Percentiles rank a stretch among this genome's conserved stretches.
phyloP scores from a whole-genome alignment of 1,140 invertebrate species.

The Lepidurus apus region DNA sequence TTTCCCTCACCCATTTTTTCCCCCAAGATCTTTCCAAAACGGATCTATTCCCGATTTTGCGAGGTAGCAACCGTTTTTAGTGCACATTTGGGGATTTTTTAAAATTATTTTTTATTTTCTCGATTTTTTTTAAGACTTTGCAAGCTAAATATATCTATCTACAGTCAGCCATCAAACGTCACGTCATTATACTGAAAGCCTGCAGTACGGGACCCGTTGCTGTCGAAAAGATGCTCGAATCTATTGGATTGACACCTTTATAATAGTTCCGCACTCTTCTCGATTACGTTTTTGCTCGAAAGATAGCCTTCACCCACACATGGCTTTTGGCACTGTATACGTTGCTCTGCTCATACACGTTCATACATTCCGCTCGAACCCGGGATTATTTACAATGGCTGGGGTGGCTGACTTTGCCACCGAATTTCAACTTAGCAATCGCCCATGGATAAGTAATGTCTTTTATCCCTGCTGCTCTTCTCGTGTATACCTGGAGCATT shows the following conservation, averaged over 20 bases:
- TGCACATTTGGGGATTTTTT: too few relatives aligned
- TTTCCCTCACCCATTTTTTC: neutral
- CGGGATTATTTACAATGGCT: neutral
- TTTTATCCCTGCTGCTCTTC: too few relatives aligned
- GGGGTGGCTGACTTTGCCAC: too few relatives aligned
- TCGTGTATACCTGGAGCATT: too few relatives aligned
- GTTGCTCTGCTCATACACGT: neutral
- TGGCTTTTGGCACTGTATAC: neutral
- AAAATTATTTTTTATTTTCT: too few relatives aligned
- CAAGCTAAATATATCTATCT: neutral
- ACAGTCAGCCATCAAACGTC: slow-evolving; percentile 1
- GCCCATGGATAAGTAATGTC: too few relatives aligned
- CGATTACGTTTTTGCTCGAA: neutral
- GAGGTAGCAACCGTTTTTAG: too few relatives aligned
- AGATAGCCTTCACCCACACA: neutral
- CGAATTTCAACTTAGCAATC: too few relatives aligned
- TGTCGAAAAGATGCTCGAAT: neutral
- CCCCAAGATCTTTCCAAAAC: neutral
- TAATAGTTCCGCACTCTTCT: slow-evolving; percentile 9
- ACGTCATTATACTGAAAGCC: neutral
- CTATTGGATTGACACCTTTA: slow-evolving; percentile 12
- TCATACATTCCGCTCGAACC: too few relatives aligned
- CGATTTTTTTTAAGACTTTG: too few relatives aligned
- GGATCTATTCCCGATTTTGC: too few relatives aligned
- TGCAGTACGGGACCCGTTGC: neutral